Percentiles rank a stretch among this genome's conserved stretches.
Evolutionary conservation across 2,797 vertebrate species (phyloP).

Genomic region (Pogoniulus pusillus): DNA sequence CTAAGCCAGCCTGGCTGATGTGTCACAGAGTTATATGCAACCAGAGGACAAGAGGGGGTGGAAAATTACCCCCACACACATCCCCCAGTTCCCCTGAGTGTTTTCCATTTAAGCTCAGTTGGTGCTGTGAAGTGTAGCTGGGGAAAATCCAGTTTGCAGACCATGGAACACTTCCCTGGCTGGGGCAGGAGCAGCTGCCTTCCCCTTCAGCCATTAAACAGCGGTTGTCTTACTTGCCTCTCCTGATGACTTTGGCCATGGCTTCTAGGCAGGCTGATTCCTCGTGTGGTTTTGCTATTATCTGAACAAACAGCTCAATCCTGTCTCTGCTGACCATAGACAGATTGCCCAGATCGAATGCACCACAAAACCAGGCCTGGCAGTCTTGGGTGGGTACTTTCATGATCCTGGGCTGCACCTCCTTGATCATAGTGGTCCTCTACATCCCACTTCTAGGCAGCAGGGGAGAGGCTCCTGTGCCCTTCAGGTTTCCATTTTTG

Average conservation of each 20-base stretch:
- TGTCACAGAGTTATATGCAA: conserved; percentile 12
- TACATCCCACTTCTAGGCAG: neutral
- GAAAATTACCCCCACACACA: neutral
- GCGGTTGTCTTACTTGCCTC: neutral
- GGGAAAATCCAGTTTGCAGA: conserved; percentile 22
- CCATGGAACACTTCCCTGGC: neutral
- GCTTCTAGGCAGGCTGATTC: neutral
- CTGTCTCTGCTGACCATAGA: neutral
- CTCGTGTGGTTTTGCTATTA: neutral
- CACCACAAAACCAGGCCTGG: rapidly evolving
- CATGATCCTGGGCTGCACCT: neutral
- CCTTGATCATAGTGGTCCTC: neutral
- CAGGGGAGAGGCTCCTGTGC: neutral
- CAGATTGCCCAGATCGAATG: rapidly evolving
- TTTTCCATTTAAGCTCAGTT: neutral
- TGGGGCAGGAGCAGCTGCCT: neutral
- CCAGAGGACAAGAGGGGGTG: neutral
- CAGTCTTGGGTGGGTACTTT: neutral
- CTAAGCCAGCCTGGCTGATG: neutral
- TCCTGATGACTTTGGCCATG: neutral
- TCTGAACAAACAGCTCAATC: neutral
- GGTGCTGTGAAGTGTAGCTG: neutral
- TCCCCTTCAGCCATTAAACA: neutral
- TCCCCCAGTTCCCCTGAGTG: neutral
- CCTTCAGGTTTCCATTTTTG: neutral